phyloP scores from a whole-genome alignment of 1,140 invertebrate species.

The Popillia japonica region DNA sequence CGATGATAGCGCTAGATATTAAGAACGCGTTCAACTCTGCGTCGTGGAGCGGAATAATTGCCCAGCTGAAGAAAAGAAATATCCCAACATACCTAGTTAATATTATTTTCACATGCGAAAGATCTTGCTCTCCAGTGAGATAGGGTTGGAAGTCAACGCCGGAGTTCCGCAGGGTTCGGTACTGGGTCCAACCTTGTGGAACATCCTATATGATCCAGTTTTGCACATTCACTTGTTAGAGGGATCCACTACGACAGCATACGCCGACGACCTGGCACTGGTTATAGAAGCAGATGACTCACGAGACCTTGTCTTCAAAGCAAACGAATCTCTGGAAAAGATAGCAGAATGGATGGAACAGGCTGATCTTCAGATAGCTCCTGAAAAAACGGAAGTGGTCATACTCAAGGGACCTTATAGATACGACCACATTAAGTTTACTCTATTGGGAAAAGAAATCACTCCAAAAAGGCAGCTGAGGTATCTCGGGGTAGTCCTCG shows the following conservation, averaged over 20 bases:
- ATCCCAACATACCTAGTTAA: constrained; percentile 41
- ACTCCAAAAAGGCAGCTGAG: not conserved
- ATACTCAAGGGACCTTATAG: constrained; percentile 26
- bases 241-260: constrained; percentile 51
- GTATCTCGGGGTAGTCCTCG: too few relatives aligned
- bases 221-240: constrained; percentile 47
- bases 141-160: constrained; percentile 47
- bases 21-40: constrained; percentile 45
- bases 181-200: constrained; percentile 58
- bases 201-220: constrained; percentile 57
- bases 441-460: not conserved
- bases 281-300: constrained; percentile 50
- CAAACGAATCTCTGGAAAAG: constrained; percentile 22
- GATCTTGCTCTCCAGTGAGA: constrained; percentile 36
- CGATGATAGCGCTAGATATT: constrained; percentile 34
- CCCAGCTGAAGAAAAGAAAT: constrained; percentile 21
- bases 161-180: constrained; percentile 62
- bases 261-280: constrained; percentile 58
- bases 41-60: constrained; percentile 32
- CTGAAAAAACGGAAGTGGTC: constrained; percentile 35
- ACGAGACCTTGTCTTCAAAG: not conserved
- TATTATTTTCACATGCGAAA: constrained; percentile 21
- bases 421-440: not conserved
- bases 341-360: constrained; percentile 26
- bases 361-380: constrained; percentile 23